Evolutionary conservation across 2,888 invertebrate species (phyloP).

Genomic region (Tenthredo mesomela): DNA sequence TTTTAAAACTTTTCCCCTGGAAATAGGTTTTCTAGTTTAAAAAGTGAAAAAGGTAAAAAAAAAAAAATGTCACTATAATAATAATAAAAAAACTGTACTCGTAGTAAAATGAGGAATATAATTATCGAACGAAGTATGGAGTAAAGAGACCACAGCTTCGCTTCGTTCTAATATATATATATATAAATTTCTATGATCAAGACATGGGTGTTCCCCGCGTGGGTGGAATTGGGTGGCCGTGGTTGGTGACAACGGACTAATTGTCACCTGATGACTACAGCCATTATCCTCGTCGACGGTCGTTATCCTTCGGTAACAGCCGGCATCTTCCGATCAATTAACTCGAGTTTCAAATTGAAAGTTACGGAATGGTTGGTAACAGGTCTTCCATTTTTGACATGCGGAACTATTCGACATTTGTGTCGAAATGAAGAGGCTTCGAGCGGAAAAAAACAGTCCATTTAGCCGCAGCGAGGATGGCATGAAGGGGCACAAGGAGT

Average conservation of each 20-base stretch:
- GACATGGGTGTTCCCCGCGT: slow-evolving; percentile 6
- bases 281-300: slow-evolving; percentile 52
- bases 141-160: not conserved
- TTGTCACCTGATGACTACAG: slow-evolving; percentile 48
- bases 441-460: slow-evolving; percentile 24
- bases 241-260: slow-evolving; percentile 49
- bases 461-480: not conserved
- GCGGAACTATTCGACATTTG: slow-evolving; percentile 17
- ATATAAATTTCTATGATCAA: slow-evolving; percentile 29
- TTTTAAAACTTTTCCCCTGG: slow-evolving; percentile 18
- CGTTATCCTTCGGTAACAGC: slow-evolving; percentile 52
- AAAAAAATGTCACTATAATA: not conserved
- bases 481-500: too few relatives aligned
- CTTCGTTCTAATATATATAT: not conserved
- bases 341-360: slow-evolving; percentile 48
- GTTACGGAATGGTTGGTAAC: slow-evolving; percentile 42
- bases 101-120: not conserved
- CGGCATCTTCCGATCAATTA: slow-evolving; percentile 51
- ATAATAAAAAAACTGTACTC: slow-evolving; percentile 1
- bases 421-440: slow-evolving; percentile 21
- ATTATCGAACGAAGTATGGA: slow-evolving; percentile 7
- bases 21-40: slow-evolving; percentile 32
- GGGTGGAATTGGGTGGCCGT: slow-evolving; percentile 10
- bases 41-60: not conserved
- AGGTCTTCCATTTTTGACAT: not conserved